phyloP scores from a whole-genome alignment of 2,888 invertebrate genomes.

The Adineta ricciae region DNA sequence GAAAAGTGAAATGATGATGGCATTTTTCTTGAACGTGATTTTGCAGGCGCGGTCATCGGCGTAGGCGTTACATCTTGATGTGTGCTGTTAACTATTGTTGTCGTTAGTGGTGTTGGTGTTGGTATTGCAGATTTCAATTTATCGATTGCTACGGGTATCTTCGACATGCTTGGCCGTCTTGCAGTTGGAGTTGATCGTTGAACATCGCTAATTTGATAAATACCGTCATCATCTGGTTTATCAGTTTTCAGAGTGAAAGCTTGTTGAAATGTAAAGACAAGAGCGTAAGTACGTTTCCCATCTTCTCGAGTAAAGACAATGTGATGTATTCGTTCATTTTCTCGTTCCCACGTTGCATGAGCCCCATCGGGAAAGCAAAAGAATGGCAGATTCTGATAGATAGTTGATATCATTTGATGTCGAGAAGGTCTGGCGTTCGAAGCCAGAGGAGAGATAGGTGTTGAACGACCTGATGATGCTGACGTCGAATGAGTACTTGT shows the following conservation, averaged over 20 bases:
- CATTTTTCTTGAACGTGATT: background rate
- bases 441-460: background rate
- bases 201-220: background rate
- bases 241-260: background rate
- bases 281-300: background rate
- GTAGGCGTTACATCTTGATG: background rate
- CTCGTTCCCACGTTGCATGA: background rate
- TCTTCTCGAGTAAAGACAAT: background rate
- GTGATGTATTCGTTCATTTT: background rate
- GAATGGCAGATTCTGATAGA: background rate
- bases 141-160: background rate
- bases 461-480: background rate
- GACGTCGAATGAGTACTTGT: background rate
- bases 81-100: background rate
- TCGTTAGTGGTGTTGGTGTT: too few species aligned
- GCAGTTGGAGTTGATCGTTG: background rate
- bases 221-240: background rate
- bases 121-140: background rate
- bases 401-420: background rate
- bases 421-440: background rate
- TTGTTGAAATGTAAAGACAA: conserved; percentile 1
- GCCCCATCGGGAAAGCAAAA: conserved; percentile 10
- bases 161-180: background rate
- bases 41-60: background rate
- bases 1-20: background rate